Evolutionary conservation across 2,797 vertebrate species (phyloP).

Genomic region (Phalanger gymnotis): DNA sequence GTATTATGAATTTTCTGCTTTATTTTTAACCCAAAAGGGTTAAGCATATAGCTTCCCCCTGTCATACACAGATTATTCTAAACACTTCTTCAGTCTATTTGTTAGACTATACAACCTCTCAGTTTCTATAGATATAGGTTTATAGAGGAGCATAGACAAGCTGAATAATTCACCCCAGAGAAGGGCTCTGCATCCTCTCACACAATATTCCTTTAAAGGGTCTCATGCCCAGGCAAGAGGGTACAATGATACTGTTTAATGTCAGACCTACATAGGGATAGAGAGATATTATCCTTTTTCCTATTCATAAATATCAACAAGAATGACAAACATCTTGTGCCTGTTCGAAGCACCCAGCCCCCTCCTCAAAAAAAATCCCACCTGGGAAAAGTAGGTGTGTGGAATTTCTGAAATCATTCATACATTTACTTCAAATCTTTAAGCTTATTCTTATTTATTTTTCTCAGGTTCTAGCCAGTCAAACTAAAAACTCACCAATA

Average conservation of each 20-base stretch:
- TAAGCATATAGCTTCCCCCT: not conserved
- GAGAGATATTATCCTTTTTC: not conserved
- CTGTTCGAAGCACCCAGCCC: not conserved
- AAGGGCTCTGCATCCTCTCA: not conserved
- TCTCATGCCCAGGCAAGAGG: not conserved
- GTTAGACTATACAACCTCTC: not conserved
- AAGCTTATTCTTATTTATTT: constrained; percentile 4
- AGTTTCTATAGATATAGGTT: not conserved
- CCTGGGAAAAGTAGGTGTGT: not conserved
- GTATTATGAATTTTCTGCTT: not conserved
- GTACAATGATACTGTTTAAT: not conserved
- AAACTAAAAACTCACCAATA: constrained; percentile 46
- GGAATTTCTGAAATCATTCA: constrained; percentile 12
- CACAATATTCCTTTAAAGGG: not conserved
- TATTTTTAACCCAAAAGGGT: not conserved
- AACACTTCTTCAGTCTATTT: not conserved
- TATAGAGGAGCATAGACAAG: not conserved
- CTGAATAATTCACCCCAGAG: not conserved
- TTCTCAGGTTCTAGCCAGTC: constrained; percentile 4
- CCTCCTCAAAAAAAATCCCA: not conserved
- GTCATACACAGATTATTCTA: not conserved
- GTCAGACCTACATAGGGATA: not conserved
- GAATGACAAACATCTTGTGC: not conserved
- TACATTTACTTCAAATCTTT: not conserved
- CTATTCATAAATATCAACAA: not conserved